A percentile compares a stretch with the other conserved stretches of the same genome.
Conservation (phyloP, 2,797 vertebrate genomes). For the Tarsius wallacei region DNA sequence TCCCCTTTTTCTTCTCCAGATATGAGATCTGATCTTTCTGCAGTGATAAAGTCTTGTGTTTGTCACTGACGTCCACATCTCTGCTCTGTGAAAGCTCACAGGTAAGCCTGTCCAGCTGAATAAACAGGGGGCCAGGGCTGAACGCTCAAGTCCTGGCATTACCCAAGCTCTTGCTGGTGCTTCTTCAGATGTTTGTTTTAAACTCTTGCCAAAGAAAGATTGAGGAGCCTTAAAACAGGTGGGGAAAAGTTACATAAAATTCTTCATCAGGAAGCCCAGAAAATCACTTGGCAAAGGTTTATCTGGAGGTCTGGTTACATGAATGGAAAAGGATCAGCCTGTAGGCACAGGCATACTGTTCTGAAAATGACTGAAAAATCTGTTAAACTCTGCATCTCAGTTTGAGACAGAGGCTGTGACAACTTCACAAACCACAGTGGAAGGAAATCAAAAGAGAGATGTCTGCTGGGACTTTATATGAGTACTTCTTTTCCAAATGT, state of each 20-base stretch:
- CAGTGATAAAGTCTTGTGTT: neutral
- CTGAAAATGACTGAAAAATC: neutral
- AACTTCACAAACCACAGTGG: neutral
- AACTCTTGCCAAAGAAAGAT: conserved; percentile 47
- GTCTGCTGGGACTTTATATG: neutral
- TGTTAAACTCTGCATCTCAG: neutral
- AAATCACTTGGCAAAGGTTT: neutral
- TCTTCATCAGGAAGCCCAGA: conserved; percentile 36
- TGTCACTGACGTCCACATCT: neutral
- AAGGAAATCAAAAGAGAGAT: conserved; percentile 3
- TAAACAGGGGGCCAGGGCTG: neutral
- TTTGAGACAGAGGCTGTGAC: neutral
- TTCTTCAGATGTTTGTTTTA: conserved; percentile 38
- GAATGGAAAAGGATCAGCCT: conserved; percentile 18
- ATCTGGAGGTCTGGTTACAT: neutral
- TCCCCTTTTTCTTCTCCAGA: neutral
- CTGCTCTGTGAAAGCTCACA: neutral
- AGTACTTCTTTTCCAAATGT: neutral
- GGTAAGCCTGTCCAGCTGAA: neutral
- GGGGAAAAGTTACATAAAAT: neutral
- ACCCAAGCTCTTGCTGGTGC: neutral
- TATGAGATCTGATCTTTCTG: neutral
- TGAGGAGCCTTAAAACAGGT: neutral
- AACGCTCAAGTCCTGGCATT: neutral
- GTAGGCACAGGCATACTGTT: neutral